Base-by-base conservation (phyloP, 2,113 vertebrate species). In the Crypturellus undulatus region DNA sequence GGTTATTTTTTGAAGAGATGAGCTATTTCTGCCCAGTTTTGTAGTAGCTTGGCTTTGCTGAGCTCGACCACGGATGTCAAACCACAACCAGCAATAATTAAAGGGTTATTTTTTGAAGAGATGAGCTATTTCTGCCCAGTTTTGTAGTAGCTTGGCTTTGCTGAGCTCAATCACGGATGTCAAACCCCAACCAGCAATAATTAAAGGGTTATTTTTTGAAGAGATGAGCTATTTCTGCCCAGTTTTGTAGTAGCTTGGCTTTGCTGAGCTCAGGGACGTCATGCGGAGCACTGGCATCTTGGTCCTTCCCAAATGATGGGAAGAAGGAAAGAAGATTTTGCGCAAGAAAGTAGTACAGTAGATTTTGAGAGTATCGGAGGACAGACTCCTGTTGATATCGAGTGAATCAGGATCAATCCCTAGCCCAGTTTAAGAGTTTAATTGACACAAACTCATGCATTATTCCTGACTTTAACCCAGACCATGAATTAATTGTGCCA, bases 231-330 rank as follows among this genome's bases (percentile, higher is more conserved):
- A 11, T 17, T 69, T 54, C 24, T 12, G 8, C 45, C 20, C 25
- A 18, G 30, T 8, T 26, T 32, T 15, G 5, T 42, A 20, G 25
- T 5, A 5, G 45, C 52, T 73, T 6, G 17, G 38, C 20, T 51
- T 18, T 38, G 54, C 26, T 30, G 68, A 10, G 12, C 12, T 42
- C 43, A 58, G 38, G 32, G 32, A 36, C 22, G 9, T 6, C 21
- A 10, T 0, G 1, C 20, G 24, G 43, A 47, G 3, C 28, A 2
- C 24, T 38, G 9, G 34, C 13, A 4, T 7, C 28, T 65, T 40
- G 36, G n/a, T 60, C 28, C 38, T 81, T 77, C 43, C 43, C 24
- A 26, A 28, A 26, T 43, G 20, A 32, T 20, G 6, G 38, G 38
- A 9, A 38, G 38, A 38, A 38, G 38, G 38, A 38, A 38, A 38